Percentiles rank a stretch among this genome's conserved stretches.
phyloP scores from a whole-genome alignment of 2,797 vertebrate species.

The Acipenser ruthenus region DNA sequence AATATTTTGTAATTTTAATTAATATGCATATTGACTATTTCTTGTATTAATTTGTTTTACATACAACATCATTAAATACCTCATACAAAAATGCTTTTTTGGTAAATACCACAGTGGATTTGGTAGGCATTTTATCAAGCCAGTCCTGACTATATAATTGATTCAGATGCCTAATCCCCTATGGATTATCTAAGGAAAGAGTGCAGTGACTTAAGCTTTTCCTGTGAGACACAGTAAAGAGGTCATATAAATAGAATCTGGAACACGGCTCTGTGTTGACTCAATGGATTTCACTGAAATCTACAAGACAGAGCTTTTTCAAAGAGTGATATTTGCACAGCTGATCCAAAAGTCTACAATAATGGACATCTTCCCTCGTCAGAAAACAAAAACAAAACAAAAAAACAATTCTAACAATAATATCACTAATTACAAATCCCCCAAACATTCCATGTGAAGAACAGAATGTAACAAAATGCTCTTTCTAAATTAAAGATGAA shows the following conservation, averaged over 20 bases:
- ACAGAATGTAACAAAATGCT: no score
- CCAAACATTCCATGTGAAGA: no score
- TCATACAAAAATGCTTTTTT: no score
- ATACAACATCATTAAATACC: no score
- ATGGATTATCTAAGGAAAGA: slow-evolving; percentile 13
- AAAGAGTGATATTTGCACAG: slow-evolving; percentile 20
- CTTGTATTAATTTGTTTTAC: no score
- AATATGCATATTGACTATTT: no score
- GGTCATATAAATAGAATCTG: slow-evolving; percentile 14
- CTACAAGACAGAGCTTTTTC: slow-evolving; percentile 13
- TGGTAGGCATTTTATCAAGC: background rate
- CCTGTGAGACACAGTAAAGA: slow-evolving; percentile 11
- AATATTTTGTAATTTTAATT: background rate
- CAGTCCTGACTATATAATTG: slow-evolving; percentile 15
- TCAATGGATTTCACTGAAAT: slow-evolving; percentile 13
- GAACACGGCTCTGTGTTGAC: slow-evolving; percentile 19
- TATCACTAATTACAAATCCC: no score
- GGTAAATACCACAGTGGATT: background rate
- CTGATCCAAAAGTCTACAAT: slow-evolving; percentile 2
- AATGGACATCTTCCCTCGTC: background rate
- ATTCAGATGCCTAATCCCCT: slow-evolving; percentile 22
- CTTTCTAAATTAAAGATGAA: no score
- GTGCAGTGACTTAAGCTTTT: background rate
- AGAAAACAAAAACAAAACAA: background rate
- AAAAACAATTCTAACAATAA: no score